Evolutionary conservation across 1,140 invertebrate species (phyloP), one percentile per base, ranked within the genome.

Genomic region (Bathynomus jamesi): DNA sequence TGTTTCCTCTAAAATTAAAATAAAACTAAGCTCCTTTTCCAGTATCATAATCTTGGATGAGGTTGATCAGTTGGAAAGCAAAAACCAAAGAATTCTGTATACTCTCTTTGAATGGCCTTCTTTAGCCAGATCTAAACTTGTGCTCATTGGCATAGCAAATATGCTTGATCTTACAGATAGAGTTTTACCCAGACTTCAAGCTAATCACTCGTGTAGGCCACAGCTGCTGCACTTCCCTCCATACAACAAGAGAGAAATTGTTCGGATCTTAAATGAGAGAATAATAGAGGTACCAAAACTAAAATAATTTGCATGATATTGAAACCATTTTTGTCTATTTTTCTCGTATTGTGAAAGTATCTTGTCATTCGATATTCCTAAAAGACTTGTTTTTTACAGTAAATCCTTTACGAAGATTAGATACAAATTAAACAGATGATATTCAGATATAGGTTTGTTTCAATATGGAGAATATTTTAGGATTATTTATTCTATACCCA

Each of bases 141-240:
- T 97, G 71, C 83, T 99, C 2, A 86, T 99, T 62, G 96, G 95
- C 29, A 91, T 99, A 78, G 93, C 96, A 17, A 99, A 99, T 84
- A 90, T 95, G n/a, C 84, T 98, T 67, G 95, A 98, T 85, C 84
- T 98, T 31, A 97, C 94, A 0, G 92, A 96, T 81, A 86, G 95
- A n/a, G 86, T 91, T 64, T 83, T 98, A 62, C 93, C 95, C 28
- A 85, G 94, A 70, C 84, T 98, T 2, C 91, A 95, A 80, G 87
- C 61, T 69, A 65, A 76, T 76, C 79, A 80, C 11, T 81, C 80
- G 27, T 82, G 80, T 70, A 80, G 81, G 72, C 84, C 85, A 7
- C 74, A 81, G 65, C 85, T 95, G 0, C 86, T 98, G 78, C 91
- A 96, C 80, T 99, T 98, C 84, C 83, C 90, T n/a, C 92, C 96